Evolutionary conservation across 2,888 invertebrate genomes (phyloP), one percentile per base, ranked within the genome.

Genomic region (Apodemia duryi): DNA sequence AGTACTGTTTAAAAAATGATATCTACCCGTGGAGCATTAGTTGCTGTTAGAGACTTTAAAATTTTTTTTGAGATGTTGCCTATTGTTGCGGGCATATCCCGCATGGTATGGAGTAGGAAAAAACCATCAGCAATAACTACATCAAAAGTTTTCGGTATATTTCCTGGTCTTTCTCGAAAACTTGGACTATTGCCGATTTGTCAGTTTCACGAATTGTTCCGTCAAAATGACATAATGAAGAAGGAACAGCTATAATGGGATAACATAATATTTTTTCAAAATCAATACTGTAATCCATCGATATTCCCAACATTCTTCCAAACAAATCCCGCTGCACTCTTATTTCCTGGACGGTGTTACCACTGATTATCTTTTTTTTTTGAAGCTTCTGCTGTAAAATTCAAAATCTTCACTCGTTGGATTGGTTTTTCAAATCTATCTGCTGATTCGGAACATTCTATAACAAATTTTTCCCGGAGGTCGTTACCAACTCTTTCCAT

Each of bases 1-100:
- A 72, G 69, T 80, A 79, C 10, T 74, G 71, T 67, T 80, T 79
- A n/a, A 70, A 75, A 69, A 67, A 70, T 62, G 63, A 72, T 32
- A 32, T 32, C 32, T 32, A 32, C 32, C 32, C 32, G 32, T 32
- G 32, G 32, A 32, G 32, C 32, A 32, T 32, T 32, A 32, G 32
- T 32, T 32, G 32, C 32, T 32, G 32, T 32, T 32, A 32, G 32
- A 32, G 32, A 32, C 32, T 32, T 32, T 32, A 32, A 32, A 32
- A 2, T 32, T 32, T 65, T 67, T 54, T 65, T 57, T 13, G 65
- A 61, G 41, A 67, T 62, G 29, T 29, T 43, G 6, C 54, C 66
- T 64, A 66, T 66, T 29, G 64, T 64, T 66, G 43, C n/a, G 3
- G 63, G 65, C 6, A 67, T 35, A 32, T 54, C 35, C 61, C 51